Evolutionary conservation across 1,140 invertebrate species (phyloP), one percentile per base, ranked within the genome.

Genomic region (Lordiphosa clarofinis): DNA sequence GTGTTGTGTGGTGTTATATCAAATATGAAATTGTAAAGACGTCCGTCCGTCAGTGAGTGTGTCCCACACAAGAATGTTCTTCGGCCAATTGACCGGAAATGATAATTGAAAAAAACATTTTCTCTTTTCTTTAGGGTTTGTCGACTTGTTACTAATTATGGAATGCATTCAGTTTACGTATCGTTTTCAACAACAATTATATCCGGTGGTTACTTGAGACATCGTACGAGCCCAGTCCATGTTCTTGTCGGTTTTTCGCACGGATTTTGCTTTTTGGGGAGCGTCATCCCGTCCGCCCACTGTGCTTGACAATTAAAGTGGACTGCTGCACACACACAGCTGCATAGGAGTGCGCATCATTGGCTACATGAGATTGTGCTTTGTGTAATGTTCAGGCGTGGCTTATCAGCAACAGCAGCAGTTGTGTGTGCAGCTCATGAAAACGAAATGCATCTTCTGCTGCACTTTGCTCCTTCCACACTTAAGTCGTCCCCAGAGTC

Each of bases 101-200:
- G 76, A 82, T 82, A 82, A 82, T 82, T 81, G 78, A 84, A 84
- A 75, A 81, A 81, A 59, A 70, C 61, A 64, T 61, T 76, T 82
- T 64, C 58, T 73, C 69, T 56, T 53, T 64, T 74, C 65, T 73
- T 75, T 55, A 63, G 57, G 46, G 59, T 54, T 59, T 65, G 61
- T 69, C 61, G 53, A 60, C 44, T 50, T 61, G 67, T 62, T 72
- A 72, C 76, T 84, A 82, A 82, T 82, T 82, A 82, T 82, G 78
- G 78, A 76, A 76, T 76, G 73, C 78, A 82, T 82, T 84, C 73
- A 53, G 60, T 84, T 82, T 65, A 84, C 54, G 56, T 72, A 82
- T 82, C 68, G 70, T 76, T 82, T 84, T 75, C 72, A 72, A 68
- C 55, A 52, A 53, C 58, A 76, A 76, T 84, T 82, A 76, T 82